phyloP scores from a whole-genome alignment of 1,140 invertebrate species.

The Penaeus indicus region DNA sequence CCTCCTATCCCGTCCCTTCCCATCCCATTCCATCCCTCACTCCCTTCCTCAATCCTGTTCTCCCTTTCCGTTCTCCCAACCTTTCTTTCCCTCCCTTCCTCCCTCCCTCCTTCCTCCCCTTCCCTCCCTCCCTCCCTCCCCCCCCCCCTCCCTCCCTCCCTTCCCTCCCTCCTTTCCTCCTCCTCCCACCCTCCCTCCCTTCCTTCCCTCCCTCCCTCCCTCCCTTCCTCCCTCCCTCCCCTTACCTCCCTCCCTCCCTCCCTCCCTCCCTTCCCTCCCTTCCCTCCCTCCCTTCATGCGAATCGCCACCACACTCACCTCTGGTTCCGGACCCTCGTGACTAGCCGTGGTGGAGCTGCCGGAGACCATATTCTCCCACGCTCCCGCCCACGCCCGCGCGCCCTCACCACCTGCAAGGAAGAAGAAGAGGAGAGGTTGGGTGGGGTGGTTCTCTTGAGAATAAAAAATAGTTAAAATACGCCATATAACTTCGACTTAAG shows the following conservation, averaged over 20 bases:
- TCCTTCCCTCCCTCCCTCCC: too few species aligned
- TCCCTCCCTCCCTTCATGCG: not conserved
- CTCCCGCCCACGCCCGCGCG: constrained; percentile 17
- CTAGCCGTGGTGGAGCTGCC: constrained; percentile 23
- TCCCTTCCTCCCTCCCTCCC: not conserved
- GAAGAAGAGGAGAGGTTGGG: too few species aligned
- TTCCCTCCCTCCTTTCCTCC: not conserved
- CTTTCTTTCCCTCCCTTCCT: too few species aligned
- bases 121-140: not conserved
- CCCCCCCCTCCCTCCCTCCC: not conserved
- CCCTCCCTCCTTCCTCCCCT: too few species aligned
- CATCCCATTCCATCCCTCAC: too few species aligned
- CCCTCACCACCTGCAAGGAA: constrained; percentile 17
- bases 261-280: not conserved
- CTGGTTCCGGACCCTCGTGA: constrained; percentile 18
- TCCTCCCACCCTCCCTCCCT: not conserved
- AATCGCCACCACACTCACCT: not conserved
- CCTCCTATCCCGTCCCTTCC: too few species aligned
- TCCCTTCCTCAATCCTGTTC: too few species aligned
- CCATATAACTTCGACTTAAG: too few species aligned
- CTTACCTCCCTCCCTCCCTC: not conserved
- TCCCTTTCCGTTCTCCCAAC: too few species aligned
- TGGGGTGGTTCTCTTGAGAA: too few species aligned
- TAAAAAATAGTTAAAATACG: too few species aligned
- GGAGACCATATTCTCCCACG: constrained; percentile 35